phyloP scores from a whole-genome alignment of 2,888 invertebrate genomes.

The Keiferia lycopersicella region DNA sequence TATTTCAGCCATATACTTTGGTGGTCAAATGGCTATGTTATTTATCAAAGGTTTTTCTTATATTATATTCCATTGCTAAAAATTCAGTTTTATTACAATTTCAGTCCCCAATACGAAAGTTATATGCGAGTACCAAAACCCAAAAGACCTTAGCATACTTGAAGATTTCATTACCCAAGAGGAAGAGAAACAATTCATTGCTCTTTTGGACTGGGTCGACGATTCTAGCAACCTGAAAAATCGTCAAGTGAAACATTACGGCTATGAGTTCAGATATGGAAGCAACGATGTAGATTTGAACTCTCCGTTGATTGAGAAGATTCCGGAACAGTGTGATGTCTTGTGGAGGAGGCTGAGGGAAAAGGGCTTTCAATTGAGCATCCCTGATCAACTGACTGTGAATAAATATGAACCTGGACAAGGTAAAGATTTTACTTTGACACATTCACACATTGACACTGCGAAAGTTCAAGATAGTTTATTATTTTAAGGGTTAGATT shows the following conservation, averaged over 20 bases:
- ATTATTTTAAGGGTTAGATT: background rate
- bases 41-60: background rate
- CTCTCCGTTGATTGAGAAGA: constrained; percentile 83
- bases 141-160: constrained; percentile 86
- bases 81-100: too few species aligned
- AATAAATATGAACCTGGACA: constrained; percentile 93
- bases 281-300: constrained; percentile 91
- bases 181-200: constrained; percentile 84
- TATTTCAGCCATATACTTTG: too few species aligned
- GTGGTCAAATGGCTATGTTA: background rate
- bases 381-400: constrained; percentile 92
- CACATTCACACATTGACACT: too few species aligned
- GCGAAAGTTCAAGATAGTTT: too few species aligned
- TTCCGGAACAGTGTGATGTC: constrained; percentile 86
- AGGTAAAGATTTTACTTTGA: constrained; percentile 71
- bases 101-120: constrained; percentile 65
- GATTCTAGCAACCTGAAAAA: constrained; percentile 84
- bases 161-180: constrained; percentile 85
- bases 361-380: constrained; percentile 55
- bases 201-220: constrained; percentile 79
- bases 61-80: background rate
- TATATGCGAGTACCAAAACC: constrained; percentile 65
- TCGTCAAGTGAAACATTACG: constrained; percentile 93
- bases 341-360: constrained; percentile 82
- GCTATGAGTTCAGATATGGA: constrained; percentile 94